Evolutionary conservation across 2,113 vertebrate genomes (phyloP), one percentile per base, ranked within the genome.

Genomic region (Prochilodus magdalenae): DNA sequence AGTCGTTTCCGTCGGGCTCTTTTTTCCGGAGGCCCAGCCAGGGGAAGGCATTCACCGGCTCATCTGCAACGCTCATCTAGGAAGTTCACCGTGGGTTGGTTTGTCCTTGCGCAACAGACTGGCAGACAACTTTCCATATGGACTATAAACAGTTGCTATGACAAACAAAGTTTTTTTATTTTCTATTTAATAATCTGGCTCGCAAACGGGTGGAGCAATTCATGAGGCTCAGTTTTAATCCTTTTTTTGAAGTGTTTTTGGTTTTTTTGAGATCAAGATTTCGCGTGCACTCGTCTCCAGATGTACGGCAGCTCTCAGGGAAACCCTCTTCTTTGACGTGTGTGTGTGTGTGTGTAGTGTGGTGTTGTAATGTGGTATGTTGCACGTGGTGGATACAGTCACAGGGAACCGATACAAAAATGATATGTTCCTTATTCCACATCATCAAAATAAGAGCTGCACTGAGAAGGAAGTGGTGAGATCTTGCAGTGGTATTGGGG

Each of bases 101-200:
- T 94, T n/a, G 94, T 93, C 94, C 89, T 92, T n/a, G n/a, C 93
- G 93, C 92, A 95, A 95, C 94, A 91, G 89, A 90, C n/a, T n/a
- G 91, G 90, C 86, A 93, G 90, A 94, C 90, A 93, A n/a, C 91
- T 93, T 93, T 93, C 92, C 92, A 91, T 94, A 94, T 94, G 92
- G 91, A 93, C 91, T 93, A 89, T 91, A 93, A n/a, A 92, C 89
- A 91, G 94, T 95, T 91, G 90, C 94, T 94, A 94, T 93, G 93
- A 94, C n/a, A 94, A 94, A 94, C 94, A 92, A 93, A 94, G 91
- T 94, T 94, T 70, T 93, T 94, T 92, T n/a, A 91, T 94, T 93
- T 90, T 89, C 92, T 94, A 94, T 93, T 94, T n/a, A 93, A 94
- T 95, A 94, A 94, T 93, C 90, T 87, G 79, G 82, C 0, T 79